Percentiles rank a stretch among this genome's conserved stretches.
These are phyloP conservation scores for Ophioninae sp. DNA, from an alignment of 2,888 invertebrate genomes.

Conservation along the genomic window DNA sequence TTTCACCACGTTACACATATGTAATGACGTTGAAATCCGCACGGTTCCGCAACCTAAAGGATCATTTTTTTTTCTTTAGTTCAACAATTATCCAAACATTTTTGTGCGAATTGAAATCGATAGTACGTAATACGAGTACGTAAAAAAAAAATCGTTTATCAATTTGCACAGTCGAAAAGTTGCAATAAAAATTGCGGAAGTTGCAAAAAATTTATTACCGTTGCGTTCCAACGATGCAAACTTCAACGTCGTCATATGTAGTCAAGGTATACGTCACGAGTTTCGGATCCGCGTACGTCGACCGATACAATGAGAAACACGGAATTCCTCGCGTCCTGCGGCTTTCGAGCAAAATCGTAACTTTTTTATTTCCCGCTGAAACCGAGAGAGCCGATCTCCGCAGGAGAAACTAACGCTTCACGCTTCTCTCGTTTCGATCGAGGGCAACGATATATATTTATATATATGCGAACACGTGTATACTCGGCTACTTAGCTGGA, in stretches of 20 bases:
- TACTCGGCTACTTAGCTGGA: slow-evolving; percentile 40
- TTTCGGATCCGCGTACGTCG: slow-evolving; percentile 18
- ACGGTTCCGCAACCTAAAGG: no score
- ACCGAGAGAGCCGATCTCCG: slow-evolving; percentile 30
- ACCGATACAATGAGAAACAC: slow-evolving; percentile 11
- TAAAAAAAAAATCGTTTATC: no score
- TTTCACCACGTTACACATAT: no score
- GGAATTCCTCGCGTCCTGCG: slow-evolving; percentile 27
- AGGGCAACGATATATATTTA: slow-evolving; percentile 11
- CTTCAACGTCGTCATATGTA: not conserved
- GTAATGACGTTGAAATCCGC: no score
- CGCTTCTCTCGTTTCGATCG: slow-evolving; percentile 18
- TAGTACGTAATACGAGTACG: no score
- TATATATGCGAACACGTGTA: slow-evolving; percentile 17
- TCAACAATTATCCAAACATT: no score
- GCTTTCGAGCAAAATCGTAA: slow-evolving; percentile 43
- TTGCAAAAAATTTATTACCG: no score
- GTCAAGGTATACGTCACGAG: slow-evolving; percentile 11
- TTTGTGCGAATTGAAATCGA: no score
- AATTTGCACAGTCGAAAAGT: no score
- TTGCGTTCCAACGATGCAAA: no score
- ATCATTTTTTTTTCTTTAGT: no score
- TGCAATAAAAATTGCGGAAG: no score
- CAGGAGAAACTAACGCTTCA: slow-evolving; percentile 24
- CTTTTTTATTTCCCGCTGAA: slow-evolving; percentile 11